Base-by-base conservation (phyloP, 2,888 invertebrate species). In the Autographa gamma region DNA sequence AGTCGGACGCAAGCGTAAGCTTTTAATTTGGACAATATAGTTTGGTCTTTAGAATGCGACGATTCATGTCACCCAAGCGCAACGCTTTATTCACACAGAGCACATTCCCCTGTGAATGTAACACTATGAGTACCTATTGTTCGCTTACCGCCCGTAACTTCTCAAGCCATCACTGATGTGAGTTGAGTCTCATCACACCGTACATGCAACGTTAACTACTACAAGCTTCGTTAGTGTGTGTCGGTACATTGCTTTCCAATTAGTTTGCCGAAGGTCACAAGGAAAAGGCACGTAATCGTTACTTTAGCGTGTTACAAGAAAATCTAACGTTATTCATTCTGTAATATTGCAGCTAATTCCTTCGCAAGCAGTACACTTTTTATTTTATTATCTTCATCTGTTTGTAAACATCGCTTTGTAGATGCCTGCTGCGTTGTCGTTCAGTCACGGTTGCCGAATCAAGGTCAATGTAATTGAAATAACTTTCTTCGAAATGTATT, bases 401-500 rank as follows among this genome's bases (percentile, higher is more conserved):
- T 91, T 92, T 85, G 88, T 91, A 91, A 92, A 92, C 90, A 91
- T 85, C 81, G 76, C 68, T 83, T 79, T 79, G 72, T 78, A 76
- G 62, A 69, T 77, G 81, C 80, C 79, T 79, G 80, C 79, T 77
- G 80, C 77, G 84, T 82, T 80, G 85, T 81, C 86, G 88, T 70
- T 65, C 64, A 68, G 79, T 90, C 85, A 90, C 89, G 89, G 86
- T 88, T 87, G 87, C 88, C 80, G 88, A 88, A 92, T 90, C 88
- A 87, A 88, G 93, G 92, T 89, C 90, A 91, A 90, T 82, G 91
- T 92, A 93, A 92, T 90, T 89, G 91, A 93, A 92, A 92, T 83
- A 88, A 90, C 91, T 91, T 90, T 92, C 91, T 89, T 90, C 88
- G 80, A 85, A 83, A 85, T 83, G 85, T 79, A 81, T 87, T 87